phyloP scores from a whole-genome alignment of 2,113 vertebrate species.

The Clarias gariepinus region DNA sequence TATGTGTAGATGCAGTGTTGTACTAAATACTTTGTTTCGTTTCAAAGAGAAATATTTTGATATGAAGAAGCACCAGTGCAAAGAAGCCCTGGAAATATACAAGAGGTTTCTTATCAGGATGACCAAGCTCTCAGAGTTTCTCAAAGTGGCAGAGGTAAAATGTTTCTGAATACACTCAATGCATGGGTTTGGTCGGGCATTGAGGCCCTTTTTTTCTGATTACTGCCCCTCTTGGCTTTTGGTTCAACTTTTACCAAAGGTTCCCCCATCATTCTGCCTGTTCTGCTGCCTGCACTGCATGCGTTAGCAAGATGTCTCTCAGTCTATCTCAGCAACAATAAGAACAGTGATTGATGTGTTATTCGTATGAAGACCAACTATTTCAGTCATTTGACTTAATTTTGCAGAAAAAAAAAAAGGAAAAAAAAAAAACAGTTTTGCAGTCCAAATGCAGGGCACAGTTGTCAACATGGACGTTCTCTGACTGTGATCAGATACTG shows the following conservation, averaged over 20 bases:
- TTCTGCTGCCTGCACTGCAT: conserved; percentile 78
- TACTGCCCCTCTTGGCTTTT: conserved; percentile 48
- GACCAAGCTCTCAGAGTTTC: conserved; percentile 78
- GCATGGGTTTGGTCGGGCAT: conserved; percentile 51
- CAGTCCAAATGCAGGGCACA: conserved; percentile 47
- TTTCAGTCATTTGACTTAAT: conserved; percentile 38
- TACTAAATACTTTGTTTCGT: conserved; percentile 38
- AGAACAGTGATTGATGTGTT: conserved; percentile 45
- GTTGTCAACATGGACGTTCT: conserved; percentile 45
- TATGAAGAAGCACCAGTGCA: conserved; percentile 79
- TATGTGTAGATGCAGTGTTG: not conserved
- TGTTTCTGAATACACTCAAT: conserved; percentile 39
- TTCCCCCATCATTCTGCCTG: conserved; percentile 70
- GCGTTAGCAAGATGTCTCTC: conserved; percentile 69
- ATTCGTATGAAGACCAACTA: conserved; percentile 32
- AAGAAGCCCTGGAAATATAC: conserved; percentile 79
- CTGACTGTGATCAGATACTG: conserved; percentile 12
- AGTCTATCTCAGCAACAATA: conserved; percentile 55
- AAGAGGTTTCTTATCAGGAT: conserved; percentile 78
- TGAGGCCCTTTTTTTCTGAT: conserved; percentile 50
- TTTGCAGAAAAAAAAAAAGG: conserved; percentile 21
- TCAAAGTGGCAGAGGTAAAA: conserved; percentile 77
- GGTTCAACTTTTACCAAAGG: conserved; percentile 66
- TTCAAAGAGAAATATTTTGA: conserved; percentile 77
- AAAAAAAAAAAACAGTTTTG: conserved; percentile 30